Evolutionary conservation across 2,797 vertebrate genomes (phyloP).

Genomic region (Emys orbicularis): DNA sequence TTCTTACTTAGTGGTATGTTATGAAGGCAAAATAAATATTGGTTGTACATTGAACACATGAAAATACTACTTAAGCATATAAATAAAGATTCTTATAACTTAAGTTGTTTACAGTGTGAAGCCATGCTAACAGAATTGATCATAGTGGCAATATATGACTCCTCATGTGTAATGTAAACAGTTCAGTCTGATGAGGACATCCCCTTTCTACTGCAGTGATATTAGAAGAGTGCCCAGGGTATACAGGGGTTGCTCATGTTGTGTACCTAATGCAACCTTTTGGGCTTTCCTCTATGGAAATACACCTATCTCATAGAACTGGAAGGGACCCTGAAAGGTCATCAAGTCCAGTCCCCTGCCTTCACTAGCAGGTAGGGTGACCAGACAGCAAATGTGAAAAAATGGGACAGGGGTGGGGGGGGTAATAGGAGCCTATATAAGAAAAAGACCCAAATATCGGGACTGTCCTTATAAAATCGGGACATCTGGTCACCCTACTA

Average conservation of each 20-base stretch:
- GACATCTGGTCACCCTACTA: too few relatives aligned
- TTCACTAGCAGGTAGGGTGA: too few relatives aligned
- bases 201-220: not conserved
- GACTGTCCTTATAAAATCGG: too few relatives aligned
- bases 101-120: not conserved
- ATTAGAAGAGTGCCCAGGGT: not conserved
- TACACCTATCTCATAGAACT: too few relatives aligned
- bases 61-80: not conserved
- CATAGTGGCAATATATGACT: not conserved
- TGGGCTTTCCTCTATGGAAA: not conserved
- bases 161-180: not conserved
- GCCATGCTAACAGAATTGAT: not conserved
- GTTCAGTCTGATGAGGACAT: not conserved
- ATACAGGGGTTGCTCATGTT: not conserved
- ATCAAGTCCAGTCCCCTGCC: too few relatives aligned
- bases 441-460: too few relatives aligned
- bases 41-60: not conserved
- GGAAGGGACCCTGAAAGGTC: too few relatives aligned
- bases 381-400: too few relatives aligned
- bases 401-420: too few relatives aligned
- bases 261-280: not conserved
- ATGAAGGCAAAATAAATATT: not conserved
- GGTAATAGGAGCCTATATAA: too few relatives aligned
- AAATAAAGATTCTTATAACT: not conserved
- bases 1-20: not conserved